Evolutionary conservation across 2,888 invertebrate genomes (phyloP), one percentile per base, ranked within the genome.

Genomic region (Chouioia cunea): DNA sequence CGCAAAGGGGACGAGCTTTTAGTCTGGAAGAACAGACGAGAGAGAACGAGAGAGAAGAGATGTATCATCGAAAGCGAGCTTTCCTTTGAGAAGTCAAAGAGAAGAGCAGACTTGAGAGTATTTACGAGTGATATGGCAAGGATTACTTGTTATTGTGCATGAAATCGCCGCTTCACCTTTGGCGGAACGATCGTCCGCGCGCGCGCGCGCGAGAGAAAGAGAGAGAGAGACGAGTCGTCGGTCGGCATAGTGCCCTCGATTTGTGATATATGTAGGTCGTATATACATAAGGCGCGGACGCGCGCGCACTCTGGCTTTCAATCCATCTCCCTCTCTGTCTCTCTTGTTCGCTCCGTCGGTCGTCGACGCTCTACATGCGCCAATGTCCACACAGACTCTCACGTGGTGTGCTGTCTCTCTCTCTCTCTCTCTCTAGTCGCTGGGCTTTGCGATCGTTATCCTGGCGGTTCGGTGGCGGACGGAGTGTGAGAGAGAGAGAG

Each of bases 261-360:
- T 72, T 70, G 70, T 74, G 74, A 74, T 74, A 74, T 74, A 74
- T 74, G 74, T 74, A 72, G 74, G 74, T 71, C 74, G 74, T 69
- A 74, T 69, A 71, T 71, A 74, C 69, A 68, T 68, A 68, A 67
- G 66, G 59, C 59, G 64, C 46, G 53, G 20, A 20, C 53, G 63
- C 57, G 58, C 58, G 46, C 57, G 23, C 63, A 44, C 44, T n/a
- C 54, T 23, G 54, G 22, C 59, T 47, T 14, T 36, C 59, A 18
- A 46, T 27, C 56, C n/a, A 23, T 15, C 56, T 44, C 57, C 43
- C 44, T 44, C 16, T 44, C 36, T 6, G 10, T 66, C 65, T 62
- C 64, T 57, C 60, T 64, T 58, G 22, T 14, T 14, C 46, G 46
- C 23, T n/a, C 53, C 15, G 16, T 14, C 66, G 66, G 65, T 62